These are phyloP conservation scores for Aphelinus atriplicis DNA, from an alignment of 1,140 invertebrate species.

Conservation along the genomic window DNA sequence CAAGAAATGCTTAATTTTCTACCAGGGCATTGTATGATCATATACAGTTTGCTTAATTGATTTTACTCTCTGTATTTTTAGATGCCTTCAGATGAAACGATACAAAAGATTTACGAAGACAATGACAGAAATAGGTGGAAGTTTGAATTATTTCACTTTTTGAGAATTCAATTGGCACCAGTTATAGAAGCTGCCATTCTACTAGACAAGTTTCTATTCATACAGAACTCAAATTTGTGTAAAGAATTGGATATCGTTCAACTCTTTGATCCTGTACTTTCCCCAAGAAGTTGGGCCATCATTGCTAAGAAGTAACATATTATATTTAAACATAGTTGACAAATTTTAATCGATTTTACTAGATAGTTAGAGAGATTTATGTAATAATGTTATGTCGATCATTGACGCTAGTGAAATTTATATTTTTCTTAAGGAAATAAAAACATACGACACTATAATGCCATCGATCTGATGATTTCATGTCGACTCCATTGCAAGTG, in stretches of 20 bases:
- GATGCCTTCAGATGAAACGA: constrained; percentile 51
- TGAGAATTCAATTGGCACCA: constrained; percentile 83
- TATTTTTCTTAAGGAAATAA: too few species aligned
- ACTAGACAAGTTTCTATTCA: constrained; percentile 84
- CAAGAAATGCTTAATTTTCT: too few species aligned
- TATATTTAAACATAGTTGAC: too few species aligned
- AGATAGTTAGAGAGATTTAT: too few species aligned
- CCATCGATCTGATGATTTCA: too few species aligned
- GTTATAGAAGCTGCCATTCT: constrained; percentile 86
- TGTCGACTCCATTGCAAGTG: too few species aligned
- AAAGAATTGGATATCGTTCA: constrained; percentile 73
- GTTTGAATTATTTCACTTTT: constrained; percentile 82
- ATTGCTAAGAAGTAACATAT: constrained; percentile 65
- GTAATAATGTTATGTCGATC: too few species aligned
- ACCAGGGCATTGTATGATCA: too few species aligned
- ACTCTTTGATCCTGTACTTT: constrained; percentile 80
- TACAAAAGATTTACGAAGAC: constrained; percentile 63
- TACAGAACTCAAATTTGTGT: constrained; percentile 74
- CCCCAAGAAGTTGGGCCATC: constrained; percentile 80
- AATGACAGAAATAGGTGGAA: constrained; percentile 69
- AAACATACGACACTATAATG: too few species aligned
- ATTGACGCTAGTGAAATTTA: too few species aligned
- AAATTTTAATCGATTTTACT: too few species aligned
- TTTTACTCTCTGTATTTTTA: background rate
- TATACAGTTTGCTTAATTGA: too few species aligned